phyloP scores from a whole-genome alignment of 2,888 invertebrate species.

The Tolmerus cingulatus region DNA sequence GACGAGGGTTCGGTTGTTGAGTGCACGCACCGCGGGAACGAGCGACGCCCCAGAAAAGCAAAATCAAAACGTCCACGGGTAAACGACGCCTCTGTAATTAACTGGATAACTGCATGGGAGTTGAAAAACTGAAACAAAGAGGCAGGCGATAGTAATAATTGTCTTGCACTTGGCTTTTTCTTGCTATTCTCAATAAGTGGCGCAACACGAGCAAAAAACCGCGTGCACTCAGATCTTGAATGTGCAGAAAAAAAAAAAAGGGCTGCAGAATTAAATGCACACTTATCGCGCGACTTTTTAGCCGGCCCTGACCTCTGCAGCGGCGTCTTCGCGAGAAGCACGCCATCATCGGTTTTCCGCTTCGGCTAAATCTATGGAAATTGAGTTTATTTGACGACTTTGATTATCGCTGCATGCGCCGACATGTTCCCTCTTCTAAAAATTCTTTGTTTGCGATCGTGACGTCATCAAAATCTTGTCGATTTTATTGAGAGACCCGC shows the following conservation, averaged over 20 bases:
- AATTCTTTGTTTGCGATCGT: background rate
- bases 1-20: background rate
- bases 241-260: background rate
- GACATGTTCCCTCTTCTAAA: background rate
- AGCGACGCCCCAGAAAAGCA: background rate
- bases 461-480: background rate
- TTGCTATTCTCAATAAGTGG: conserved; percentile 10
- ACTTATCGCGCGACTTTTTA: conserved; percentile 16
- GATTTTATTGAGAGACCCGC: background rate
- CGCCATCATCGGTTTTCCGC: background rate
- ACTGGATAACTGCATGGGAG: conserved; percentile 37
- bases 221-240: background rate
- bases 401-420: background rate
- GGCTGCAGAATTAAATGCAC: conserved; percentile 14
- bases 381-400: conserved; percentile 19
- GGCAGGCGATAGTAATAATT: conserved; percentile 32
- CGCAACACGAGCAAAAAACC: background rate
- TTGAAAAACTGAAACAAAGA: conserved; percentile 39
- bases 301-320: conserved; percentile 11
- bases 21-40: background rate
- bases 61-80: background rate
- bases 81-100: conserved; percentile 20
- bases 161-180: conserved; percentile 39
- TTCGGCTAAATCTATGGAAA: conserved; percentile 12
- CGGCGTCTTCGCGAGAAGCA: background rate